Conservation (phyloP, 2,113 vertebrate genomes). For the Saccopteryx bilineata region DNA sequence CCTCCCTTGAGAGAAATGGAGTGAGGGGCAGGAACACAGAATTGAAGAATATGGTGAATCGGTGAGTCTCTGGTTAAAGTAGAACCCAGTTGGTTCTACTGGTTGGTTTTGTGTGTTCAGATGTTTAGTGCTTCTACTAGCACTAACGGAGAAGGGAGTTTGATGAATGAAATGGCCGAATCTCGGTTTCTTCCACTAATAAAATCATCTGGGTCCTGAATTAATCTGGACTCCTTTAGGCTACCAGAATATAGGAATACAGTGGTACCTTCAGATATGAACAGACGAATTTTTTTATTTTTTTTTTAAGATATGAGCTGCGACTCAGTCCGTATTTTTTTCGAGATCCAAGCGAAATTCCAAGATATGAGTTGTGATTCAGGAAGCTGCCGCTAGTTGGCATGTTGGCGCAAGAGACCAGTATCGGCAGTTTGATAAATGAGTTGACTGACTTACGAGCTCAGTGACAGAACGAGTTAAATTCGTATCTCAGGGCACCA, state of each 20-base stretch:
- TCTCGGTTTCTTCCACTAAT: background rate
- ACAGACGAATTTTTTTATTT: too few relatives aligned
- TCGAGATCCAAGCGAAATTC: too few relatives aligned
- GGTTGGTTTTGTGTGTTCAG: background rate
- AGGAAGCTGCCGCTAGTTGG: too few relatives aligned
- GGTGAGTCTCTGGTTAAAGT: background rate
- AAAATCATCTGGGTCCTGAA: background rate
- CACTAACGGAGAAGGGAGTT: background rate
- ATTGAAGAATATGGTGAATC: background rate
- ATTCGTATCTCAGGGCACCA: too few relatives aligned
- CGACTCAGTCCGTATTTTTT: too few relatives aligned
- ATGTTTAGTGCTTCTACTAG: background rate
- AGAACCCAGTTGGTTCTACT: background rate
- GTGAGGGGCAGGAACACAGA: background rate
- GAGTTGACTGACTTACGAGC: too few relatives aligned
- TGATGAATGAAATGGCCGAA: background rate
- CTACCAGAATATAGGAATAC: background rate
- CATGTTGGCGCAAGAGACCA: too few relatives aligned
- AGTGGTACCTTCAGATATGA: too few relatives aligned
- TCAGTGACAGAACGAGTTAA: too few relatives aligned
- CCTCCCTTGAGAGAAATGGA: background rate
- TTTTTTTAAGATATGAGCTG: too few relatives aligned
- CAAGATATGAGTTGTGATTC: too few relatives aligned
- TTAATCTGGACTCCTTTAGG: background rate
- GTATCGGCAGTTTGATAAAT: too few relatives aligned